Conservation (phyloP, 2,888 invertebrate species). For the Ganaspis brasiliensis region DNA sequence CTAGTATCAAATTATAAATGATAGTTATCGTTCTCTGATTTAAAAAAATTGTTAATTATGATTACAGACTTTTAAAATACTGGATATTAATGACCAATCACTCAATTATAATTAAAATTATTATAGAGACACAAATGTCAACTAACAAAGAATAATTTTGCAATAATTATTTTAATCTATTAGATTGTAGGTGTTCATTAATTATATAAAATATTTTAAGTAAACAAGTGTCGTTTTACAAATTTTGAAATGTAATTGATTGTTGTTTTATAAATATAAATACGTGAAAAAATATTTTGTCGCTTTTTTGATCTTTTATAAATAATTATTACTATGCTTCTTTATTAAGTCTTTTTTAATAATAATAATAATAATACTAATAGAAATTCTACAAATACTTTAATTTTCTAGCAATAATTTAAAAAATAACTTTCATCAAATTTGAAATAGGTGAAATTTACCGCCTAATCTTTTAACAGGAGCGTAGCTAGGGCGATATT, state of each 20-base stretch:
- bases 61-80: background rate
- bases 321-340: too few relatives aligned
- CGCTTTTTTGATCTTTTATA: background rate
- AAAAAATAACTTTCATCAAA: too few relatives aligned
- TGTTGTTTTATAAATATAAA: conserved; percentile 21
- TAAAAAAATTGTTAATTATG: background rate
- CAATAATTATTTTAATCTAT: background rate
- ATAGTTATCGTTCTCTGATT: background rate
- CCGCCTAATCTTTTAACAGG: too few relatives aligned
- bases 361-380: too few relatives aligned
- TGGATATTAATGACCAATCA: too few relatives aligned
- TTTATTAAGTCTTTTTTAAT: too few relatives aligned
- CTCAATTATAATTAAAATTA: background rate
- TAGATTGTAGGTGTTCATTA: background rate
- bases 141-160: background rate
- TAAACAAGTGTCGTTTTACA: background rate
- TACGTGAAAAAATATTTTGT: background rate
- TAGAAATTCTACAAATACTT: too few relatives aligned
- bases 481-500: too few relatives aligned
- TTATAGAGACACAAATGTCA: background rate
- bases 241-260: conserved; percentile 2
- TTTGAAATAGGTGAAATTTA: too few relatives aligned
- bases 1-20: background rate
- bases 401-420: too few relatives aligned
- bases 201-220: background rate